Conservation (phyloP, 1,140 invertebrate genomes). For the Chironomus tepperi region DNA sequence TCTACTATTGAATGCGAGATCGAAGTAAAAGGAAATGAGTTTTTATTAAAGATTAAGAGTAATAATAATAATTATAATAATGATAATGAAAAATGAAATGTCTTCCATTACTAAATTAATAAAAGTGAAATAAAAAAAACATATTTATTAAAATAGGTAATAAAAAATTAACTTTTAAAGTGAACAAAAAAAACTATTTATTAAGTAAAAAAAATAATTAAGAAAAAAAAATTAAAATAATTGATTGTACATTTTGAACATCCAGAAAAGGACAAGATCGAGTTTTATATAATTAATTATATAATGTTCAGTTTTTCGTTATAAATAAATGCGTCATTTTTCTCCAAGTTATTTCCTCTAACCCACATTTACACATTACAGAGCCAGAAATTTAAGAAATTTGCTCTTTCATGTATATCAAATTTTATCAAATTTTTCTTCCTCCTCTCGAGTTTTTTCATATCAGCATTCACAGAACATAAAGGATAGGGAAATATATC, state of each 20-base stretch:
- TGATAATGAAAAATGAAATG: slow-evolving; percentile 7
- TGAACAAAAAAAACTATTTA: neutral
- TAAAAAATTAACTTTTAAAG: slow-evolving; percentile 10
- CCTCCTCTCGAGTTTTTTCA: slow-evolving; percentile 5
- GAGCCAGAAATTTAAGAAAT: neutral
- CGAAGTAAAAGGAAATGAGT: neutral
- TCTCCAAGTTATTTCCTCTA: neutral
- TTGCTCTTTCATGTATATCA: slow-evolving; percentile 1
- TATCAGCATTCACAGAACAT: neutral
- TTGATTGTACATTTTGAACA: neutral
- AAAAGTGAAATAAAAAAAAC: neutral
- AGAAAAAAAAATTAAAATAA: neutral
- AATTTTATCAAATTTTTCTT: slow-evolving; percentile 4
- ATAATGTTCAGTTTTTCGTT: neutral
- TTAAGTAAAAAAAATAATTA: neutral
- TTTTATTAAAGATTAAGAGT: neutral
- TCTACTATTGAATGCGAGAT: neutral
- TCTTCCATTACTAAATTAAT: slow-evolving; percentile 11
- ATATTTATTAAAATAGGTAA: slow-evolving; percentile 15
- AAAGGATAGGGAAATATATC: neutral
- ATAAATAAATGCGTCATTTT: neutral
- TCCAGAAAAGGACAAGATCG: neutral
- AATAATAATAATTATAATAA: neutral
- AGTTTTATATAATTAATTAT: neutral
- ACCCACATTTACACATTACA: neutral